A percentile compares a stretch with the other conserved stretches of the same genome.
These are phyloP conservation scores for Caenorhabditis drosophilae DNA, from an alignment of 2,888 invertebrate genomes.

Conservation along the genomic window DNA sequence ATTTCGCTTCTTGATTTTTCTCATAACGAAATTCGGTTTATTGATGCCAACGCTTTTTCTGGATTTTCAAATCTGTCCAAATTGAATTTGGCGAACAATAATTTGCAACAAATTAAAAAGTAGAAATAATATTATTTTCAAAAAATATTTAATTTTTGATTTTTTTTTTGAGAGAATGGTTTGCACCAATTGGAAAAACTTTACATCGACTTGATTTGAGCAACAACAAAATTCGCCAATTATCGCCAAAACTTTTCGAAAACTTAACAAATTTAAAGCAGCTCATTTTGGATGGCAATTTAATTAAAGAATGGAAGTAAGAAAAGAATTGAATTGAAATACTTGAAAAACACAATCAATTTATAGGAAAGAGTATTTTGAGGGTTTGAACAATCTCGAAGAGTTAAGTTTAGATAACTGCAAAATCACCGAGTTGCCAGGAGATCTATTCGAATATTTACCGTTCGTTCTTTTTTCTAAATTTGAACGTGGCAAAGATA, in stretches of 20 bases:
- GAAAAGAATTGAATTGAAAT: neutral
- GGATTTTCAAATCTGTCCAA: conserved; percentile 29
- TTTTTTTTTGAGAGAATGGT: conserved; percentile 19
- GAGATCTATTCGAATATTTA: conserved; percentile 52
- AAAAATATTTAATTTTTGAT: neutral
- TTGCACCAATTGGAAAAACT: conserved; percentile 21
- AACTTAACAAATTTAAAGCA: conserved; percentile 32
- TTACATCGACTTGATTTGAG: conserved; percentile 38
- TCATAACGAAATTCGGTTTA: conserved; percentile 30
- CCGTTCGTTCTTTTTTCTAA: conserved; percentile 34
- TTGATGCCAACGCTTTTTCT: conserved; percentile 33
- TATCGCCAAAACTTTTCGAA: conserved; percentile 19
- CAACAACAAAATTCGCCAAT: conserved; percentile 25
- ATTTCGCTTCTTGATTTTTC: conserved; percentile 24
- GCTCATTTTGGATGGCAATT: conserved; percentile 52
- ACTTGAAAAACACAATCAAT: neutral
- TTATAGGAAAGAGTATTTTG: conserved; percentile 41
- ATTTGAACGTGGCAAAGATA: neutral
- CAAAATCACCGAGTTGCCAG: conserved; percentile 32
- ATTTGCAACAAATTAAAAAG: conserved; percentile 30
- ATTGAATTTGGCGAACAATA: conserved; percentile 34
- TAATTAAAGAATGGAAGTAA: conserved; percentile 17
- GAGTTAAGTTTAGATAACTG: conserved; percentile 56
- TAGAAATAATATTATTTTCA: conserved; percentile 6
- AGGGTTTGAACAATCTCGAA: conserved; percentile 51